A percentile compares a stretch with the other conserved stretches of the same genome.
Conservation (phyloP, 2,797 vertebrate genomes). For the Macropus fuliginosus region DNA sequence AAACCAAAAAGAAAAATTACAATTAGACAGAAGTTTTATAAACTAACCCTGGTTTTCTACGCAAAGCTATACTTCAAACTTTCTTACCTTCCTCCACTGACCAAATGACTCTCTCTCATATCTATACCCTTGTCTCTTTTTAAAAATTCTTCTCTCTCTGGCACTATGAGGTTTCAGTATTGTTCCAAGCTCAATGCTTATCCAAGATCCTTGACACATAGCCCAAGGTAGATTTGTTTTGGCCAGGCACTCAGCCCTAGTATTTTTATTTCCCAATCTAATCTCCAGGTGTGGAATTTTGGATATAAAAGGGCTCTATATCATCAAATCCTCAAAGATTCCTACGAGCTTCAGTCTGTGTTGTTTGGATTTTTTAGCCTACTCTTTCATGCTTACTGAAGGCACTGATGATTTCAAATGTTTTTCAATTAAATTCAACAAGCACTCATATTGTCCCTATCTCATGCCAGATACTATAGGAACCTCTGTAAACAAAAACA, state of each 20-base stretch:
- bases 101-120: not conserved
- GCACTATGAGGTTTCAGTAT: not conserved
- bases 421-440: not conserved
- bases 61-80: not conserved
- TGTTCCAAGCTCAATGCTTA: not conserved
- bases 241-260: not conserved
- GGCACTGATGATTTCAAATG: not conserved
- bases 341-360: not conserved
- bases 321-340: not conserved
- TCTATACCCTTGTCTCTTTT: not conserved
- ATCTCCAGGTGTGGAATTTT: not conserved
- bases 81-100: not conserved
- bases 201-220: not conserved
- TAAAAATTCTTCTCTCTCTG: not conserved
- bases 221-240: not conserved
- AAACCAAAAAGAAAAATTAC: not conserved
- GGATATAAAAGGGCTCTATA: not conserved
- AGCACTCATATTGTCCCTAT: not conserved
- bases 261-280: not conserved
- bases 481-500: not conserved
- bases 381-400: not conserved
- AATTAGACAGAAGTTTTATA: not conserved
- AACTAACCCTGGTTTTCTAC: not conserved
- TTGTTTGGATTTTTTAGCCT: not conserved
- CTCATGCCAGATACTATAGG: not conserved